Conservation (phyloP, 1,140 invertebrate genomes). For the Meloidogyne chitwoodi region DNA sequence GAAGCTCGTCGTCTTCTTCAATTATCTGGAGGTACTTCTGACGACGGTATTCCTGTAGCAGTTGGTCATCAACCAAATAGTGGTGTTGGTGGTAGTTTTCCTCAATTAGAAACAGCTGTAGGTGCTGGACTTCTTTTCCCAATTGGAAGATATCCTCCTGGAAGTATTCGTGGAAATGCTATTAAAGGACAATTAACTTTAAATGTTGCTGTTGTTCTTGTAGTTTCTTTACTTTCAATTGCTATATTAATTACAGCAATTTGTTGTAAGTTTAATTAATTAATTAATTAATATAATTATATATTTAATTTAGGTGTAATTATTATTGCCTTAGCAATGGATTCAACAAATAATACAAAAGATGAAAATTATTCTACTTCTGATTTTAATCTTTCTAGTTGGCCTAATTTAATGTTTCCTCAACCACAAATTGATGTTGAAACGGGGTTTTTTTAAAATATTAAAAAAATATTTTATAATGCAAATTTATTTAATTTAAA, state of each 20-base stretch:
- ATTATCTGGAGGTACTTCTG: background rate
- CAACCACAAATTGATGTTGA: background rate
- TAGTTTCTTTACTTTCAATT: constrained; percentile 28
- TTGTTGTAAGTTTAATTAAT: constrained; percentile 29
- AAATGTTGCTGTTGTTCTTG: constrained; percentile 31
- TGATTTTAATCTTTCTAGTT: constrained; percentile 1
- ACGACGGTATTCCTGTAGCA: constrained; percentile 1
- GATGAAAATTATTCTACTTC: background rate
- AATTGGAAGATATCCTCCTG: constrained; percentile 4
- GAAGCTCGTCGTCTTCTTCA: constrained; percentile 19
- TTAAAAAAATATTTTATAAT: no score
- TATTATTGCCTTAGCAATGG: constrained; percentile 13
- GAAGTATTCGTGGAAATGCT: background rate
- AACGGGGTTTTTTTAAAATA: background rate
- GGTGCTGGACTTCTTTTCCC: constrained; percentile 5
- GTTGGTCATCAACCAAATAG: constrained; percentile 4
- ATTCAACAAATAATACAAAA: background rate
- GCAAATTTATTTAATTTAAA: background rate
- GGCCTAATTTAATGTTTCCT: constrained; percentile 2
- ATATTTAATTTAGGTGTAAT: constrained; percentile 1
- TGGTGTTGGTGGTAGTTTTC: background rate
- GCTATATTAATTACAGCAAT: constrained; percentile 32
- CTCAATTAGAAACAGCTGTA: background rate
- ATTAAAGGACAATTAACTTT: constrained; percentile 16
- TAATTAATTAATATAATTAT: background rate